Conservation (phyloP, 2,888 invertebrate species). For the Selenia dentaria region DNA sequence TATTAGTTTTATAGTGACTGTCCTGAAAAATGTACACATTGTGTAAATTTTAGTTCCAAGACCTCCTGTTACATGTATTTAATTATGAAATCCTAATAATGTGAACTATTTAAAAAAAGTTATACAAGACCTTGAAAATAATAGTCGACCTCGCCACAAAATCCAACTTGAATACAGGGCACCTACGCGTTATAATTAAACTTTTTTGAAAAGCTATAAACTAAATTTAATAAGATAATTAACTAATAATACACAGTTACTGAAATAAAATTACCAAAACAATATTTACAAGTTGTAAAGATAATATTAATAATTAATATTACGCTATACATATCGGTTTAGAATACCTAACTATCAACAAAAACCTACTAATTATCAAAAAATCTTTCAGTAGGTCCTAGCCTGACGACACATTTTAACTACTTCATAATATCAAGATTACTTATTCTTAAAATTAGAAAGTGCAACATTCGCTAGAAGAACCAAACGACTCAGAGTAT, state of each 20-base stretch:
- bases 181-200: conserved; percentile 56
- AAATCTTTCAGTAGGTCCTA: conserved; percentile 74
- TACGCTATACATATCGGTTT: conserved; percentile 76
- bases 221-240: conserved; percentile 39
- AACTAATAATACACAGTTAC: conserved; percentile 76
- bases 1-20: conserved; percentile 68
- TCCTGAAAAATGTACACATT: conserved; percentile 63
- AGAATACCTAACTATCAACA: conserved; percentile 75
- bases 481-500: conserved; percentile 78
- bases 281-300: conserved; percentile 79
- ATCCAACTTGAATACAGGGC: conserved; percentile 65
- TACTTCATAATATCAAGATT: conserved; percentile 75
- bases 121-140: conserved; percentile 40
- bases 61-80: conserved; percentile 77
- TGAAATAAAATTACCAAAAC: conserved; percentile 77
- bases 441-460: conserved; percentile 74
- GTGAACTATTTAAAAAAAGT: conserved; percentile 35
- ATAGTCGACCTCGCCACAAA: conserved; percentile 70
- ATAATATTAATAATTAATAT: conserved; percentile 56
- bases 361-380: conserved; percentile 71
- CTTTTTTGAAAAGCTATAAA: conserved; percentile 69
- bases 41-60: conserved; percentile 50
- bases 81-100: conserved; percentile 47
- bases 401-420: conserved; percentile 76
- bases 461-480: conserved; percentile 80